Base-by-base conservation (phyloP, 2,888 invertebrate species). In the Mactromeris polynyma region DNA sequence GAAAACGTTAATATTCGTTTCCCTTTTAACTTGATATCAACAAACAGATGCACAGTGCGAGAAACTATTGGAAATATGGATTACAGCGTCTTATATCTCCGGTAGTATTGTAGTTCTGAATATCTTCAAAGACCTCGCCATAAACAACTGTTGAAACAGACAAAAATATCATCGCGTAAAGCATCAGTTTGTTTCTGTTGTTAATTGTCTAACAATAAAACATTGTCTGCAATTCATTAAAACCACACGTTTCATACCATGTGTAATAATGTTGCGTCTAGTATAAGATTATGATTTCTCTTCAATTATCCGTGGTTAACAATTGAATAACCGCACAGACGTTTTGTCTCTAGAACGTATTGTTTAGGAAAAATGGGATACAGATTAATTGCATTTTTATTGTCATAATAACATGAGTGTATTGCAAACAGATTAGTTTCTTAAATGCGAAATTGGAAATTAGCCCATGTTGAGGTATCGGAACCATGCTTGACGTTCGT, bases 11-110 rank as follows among this genome's bases (percentile, higher is more conserved):
- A 26, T 26, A 64, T 64, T 64, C 58, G n/a, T 64, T 64, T 64
- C 26, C 26, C 26, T 26, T 46, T 64, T 64, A 64, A 64, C 26
- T 26, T 64, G 26, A 64, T n/a, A 64, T 64, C 58, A 26, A 64
- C 58, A n/a, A 64, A 64, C 58, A 64, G 58, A 64, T 64, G 58
- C 58, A 26, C 58, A n/a, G 26, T 26, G 26, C 4, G 6, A n/a
- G n/a, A 26, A 26, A 64, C 58, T 64, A 64, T 64, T 64, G 58
- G 58, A 64, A 64, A 64, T 64, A 64, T 64, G 58, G 58, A 64
- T 26, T 64, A 64, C 58, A 64, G 58, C 58, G 58, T 64, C 58
- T 64, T 64, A 26, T 64, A 26, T 64, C 58, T 64, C 58, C 6
- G 58, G 46, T 26, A n/a, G 26, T 64, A 64, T n/a, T 64, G 58